Evolutionary conservation across 2,888 invertebrate species (phyloP), one percentile per base, ranked within the genome.

Genomic region (Brassicogethes aeneus): DNA sequence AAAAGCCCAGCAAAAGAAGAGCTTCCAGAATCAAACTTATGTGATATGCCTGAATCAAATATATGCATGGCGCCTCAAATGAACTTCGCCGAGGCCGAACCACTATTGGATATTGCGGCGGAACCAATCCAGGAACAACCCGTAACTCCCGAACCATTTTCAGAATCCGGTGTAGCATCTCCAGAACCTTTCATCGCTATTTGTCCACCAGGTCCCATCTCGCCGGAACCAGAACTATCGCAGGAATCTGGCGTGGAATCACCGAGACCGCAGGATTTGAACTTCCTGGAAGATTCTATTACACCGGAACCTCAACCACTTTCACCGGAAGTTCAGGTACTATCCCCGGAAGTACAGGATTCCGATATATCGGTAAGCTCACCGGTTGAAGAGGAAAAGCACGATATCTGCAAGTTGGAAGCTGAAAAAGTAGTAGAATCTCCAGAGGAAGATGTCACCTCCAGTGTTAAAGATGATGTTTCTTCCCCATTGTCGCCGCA

Each of bases 401-500:
- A 23, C 5, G 23, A 23, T 10, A 10, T 8, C 17, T 43, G 43
- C 41, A 35, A 43, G 16, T 29, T 41, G 23, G 23, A 42, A 23
- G 13, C 29, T 5, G 42, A 41, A 16, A 36, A 44, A 3, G 34
- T 17, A 12, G 37, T 43, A 3, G 50, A 45, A 23, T 52, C 53
- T 15, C 50, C 52, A 3, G 32, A 48, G 3, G 65, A 65, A 38
- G 65, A 66, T 33, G 45, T 64, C 13, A 67, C 66, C n/a, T 65
- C 64, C 15, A 65, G 65, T 1, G 55, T 65, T 14, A 66, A 66
- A 48, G 66, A 66, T 48, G 58, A 59, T 34, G 31, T 39, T 15
- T 42, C 44, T 2, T 39, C 43, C 13, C 46, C 47, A 17, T 47
- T 46, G 40, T 44, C 54, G 16, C 44, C 47, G 15, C 36, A 45